phyloP scores from a whole-genome alignment of 2,113 vertebrate genomes.

The Struthidea cinerea region DNA sequence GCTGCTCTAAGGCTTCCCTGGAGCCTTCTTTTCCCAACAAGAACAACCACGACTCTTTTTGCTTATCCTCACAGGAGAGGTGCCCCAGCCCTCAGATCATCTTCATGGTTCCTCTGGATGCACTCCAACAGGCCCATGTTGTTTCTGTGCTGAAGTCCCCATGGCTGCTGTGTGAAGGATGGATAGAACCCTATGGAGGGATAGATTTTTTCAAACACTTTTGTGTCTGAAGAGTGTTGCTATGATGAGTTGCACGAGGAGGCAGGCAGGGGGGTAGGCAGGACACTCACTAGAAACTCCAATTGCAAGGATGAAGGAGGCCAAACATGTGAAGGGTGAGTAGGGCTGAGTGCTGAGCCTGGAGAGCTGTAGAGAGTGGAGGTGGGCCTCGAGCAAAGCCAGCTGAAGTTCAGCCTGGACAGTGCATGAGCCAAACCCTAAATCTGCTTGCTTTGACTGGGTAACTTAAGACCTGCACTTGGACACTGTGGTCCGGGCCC shows the following conservation, averaged over 20 bases:
- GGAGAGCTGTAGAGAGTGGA: background rate
- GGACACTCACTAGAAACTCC: background rate
- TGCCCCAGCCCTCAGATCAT: background rate
- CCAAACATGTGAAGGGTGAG: background rate
- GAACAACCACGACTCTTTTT: background rate
- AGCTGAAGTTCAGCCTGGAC: background rate
- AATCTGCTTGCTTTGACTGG: background rate
- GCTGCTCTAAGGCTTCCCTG: background rate
- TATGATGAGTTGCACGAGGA: background rate
- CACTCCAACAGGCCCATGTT: background rate
- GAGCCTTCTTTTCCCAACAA: background rate
- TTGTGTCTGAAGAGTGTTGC: background rate
- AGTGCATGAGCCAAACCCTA: background rate
- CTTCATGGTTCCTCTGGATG: background rate
- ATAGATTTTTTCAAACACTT: background rate
- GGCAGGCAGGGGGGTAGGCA: background rate
- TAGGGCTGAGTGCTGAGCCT: background rate
- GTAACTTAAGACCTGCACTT: background rate
- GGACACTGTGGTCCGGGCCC: background rate
- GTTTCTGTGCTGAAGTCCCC: background rate
- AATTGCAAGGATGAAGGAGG: background rate
- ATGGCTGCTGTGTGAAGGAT: background rate
- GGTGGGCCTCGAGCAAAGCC: background rate
- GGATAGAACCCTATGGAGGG: background rate
- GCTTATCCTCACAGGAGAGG: background rate